These are phyloP conservation scores for Camponotus pennsylvanicus DNA, from an alignment of 1,140 invertebrate genomes.

Conservation along the genomic window DNA sequence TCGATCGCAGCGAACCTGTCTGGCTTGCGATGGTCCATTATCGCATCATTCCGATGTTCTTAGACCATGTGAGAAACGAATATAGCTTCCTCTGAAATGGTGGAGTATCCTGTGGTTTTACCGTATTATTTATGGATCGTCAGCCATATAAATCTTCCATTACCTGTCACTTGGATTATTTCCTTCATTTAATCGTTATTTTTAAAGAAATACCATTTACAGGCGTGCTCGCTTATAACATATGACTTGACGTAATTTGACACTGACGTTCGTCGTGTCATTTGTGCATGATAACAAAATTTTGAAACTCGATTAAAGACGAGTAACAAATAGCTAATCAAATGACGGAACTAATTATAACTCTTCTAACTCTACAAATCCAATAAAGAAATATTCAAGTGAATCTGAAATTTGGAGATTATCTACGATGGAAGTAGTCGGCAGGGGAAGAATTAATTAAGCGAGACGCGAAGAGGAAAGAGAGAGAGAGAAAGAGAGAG, in stretches of 20 bases:
- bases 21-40: constrained; percentile 58
- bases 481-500: too few species aligned
- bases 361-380: neutral
- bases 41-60: constrained; percentile 61
- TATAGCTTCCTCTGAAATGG: constrained; percentile 43
- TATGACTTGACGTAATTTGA: constrained; percentile 2
- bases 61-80: constrained; percentile 50
- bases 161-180: neutral
- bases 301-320: constrained; percentile 1
- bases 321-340: neutral
- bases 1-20: constrained; percentile 60
- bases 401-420: constrained; percentile 19
- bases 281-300: constrained; percentile 8
- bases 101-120: neutral
- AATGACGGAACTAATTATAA: neutral
- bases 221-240: neutral
- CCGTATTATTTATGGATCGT: constrained; percentile 26
- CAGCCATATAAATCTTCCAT: neutral
- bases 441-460: constrained; percentile 28
- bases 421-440: neutral
- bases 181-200: constrained; percentile 12
- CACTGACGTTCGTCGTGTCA: constrained; percentile 9
- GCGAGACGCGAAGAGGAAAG: neutral
- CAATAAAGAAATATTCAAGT: neutral
- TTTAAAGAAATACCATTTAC: constrained; percentile 4